phyloP scores from a whole-genome alignment of 2,888 invertebrate species.

The Entomobrya proxima region DNA sequence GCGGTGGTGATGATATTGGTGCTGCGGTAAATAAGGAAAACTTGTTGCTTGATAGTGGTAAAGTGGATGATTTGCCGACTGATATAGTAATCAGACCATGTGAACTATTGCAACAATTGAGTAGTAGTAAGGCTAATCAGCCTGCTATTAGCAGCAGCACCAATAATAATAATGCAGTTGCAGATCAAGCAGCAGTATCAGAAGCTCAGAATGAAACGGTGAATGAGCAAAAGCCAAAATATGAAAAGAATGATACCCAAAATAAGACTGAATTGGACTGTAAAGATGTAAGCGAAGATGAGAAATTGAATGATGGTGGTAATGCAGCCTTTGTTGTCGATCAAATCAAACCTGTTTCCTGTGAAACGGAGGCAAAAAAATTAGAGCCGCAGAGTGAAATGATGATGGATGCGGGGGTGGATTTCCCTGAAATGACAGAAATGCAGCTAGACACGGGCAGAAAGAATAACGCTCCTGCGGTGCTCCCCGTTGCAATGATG shows the following conservation, averaged over 20 bases:
- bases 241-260: not conserved
- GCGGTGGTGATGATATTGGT: constrained; percentile 87
- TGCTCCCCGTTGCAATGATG: not conserved
- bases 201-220: constrained; percentile 26
- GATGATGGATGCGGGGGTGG: not conserved
- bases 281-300: constrained; percentile 57
- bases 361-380: not conserved
- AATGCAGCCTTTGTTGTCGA: not conserved
- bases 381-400: not conserved
- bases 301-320: not conserved
- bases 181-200: too few species aligned
- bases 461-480: not conserved
- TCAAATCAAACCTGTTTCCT: constrained; percentile 59
- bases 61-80: not conserved
- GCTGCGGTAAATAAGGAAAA: not conserved
- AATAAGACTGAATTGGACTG: constrained; percentile 65
- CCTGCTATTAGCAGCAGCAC: not conserved
- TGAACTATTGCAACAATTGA: constrained; percentile 22
- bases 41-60: constrained; percentile 80
- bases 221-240: constrained; percentile 30
- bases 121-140: not conserved
- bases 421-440: constrained; percentile 26
- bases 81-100: constrained; percentile 58
- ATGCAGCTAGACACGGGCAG: not conserved
- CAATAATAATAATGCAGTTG: not conserved